Base-by-base conservation (phyloP, 2,797 vertebrate genomes). In the Salarias fasciatus region DNA sequence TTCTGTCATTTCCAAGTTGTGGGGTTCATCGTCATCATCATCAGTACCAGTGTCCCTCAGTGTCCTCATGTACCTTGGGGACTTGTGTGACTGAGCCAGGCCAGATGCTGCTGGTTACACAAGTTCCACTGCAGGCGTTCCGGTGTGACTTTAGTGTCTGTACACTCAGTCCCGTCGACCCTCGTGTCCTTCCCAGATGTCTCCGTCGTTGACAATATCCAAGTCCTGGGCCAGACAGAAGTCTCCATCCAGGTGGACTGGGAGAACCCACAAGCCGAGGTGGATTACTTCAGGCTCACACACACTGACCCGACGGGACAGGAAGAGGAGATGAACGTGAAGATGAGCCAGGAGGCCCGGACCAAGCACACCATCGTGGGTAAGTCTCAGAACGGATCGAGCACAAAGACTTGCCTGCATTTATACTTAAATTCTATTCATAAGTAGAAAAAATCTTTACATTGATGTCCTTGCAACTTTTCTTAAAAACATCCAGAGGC, bases 241-340 rank as follows among this genome's bases (percentile, higher is more conserved):
- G 86, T 85, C 53, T 93, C 95, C 0, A 93, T 97, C 30, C 88
- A 95, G 31, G 94, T 97, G 75, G 95, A 96, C 67, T 96, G 96
- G 95, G 89, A 94, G 84, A 98, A 96, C 65, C 95, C 95, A 0
- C 55, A 63, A 0, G 64, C 79, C 0, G 85, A 90, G 6, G 91
- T 95, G 47, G 95, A 96, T 84, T 92, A 92, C 77, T 97, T 95
- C 84, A 95, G 92, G 64, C 83, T 97, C 71, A 94, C 53, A 37
- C 92, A 95, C 63, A 90, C 83, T 3, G 89, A 91, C 47, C 81
- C 94, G 0, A 41, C 69, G 3, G 93, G 92, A 8, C 78, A 90
- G 8, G 88, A 92, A 62, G 90, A 93, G 50, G 86, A 89, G 70
- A 72, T 93, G 52, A 77, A 61, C 0, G 91, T 96, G 12, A 85